These are phyloP conservation scores for Tiaroga cobitis DNA, from an alignment of 2,797 vertebrate species.

Conservation along the genomic window DNA sequence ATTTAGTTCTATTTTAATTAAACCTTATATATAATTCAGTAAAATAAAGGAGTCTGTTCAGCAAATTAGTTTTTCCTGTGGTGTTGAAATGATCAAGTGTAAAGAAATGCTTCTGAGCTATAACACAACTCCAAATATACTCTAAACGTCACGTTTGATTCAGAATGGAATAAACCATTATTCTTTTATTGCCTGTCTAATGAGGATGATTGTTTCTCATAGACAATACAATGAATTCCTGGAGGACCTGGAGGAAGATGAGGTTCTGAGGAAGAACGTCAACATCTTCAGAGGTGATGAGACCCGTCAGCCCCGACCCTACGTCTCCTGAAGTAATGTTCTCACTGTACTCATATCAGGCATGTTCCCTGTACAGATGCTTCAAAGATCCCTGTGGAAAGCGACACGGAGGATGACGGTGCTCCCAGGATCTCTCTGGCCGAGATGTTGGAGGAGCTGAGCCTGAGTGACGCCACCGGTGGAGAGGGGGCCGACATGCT, in stretches of 20 bases:
- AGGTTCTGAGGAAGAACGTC: conserved; percentile 91
- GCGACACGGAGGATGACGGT: conserved; percentile 93
- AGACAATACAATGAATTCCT: conserved; percentile 98
- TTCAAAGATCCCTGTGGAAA: conserved; percentile 87
- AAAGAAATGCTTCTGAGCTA: not conserved
- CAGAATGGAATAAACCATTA: not conserved
- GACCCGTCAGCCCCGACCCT: rapidly evolving
- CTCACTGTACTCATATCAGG: not conserved
- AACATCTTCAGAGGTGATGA: conserved; percentile 95
- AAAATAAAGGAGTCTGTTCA: too few relatives aligned
- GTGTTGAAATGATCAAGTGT: not conserved
- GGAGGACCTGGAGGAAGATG: conserved; percentile 98
- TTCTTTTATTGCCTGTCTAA: not conserved
- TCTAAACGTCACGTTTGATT: not conserved
- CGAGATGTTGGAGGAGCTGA: conserved; percentile 97
- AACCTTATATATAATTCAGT: too few relatives aligned
- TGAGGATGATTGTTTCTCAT: conserved; percentile 34
- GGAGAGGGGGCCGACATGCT: conserved; percentile 93
- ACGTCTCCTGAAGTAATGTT: not conserved
- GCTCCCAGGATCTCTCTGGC: conserved; percentile 89
- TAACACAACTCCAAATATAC: not conserved
- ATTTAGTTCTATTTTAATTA: too few relatives aligned
- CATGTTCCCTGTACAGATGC: conserved; percentile 73
- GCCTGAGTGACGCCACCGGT: conserved; percentile 90
- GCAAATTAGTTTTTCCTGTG: not conserved